Evolutionary conservation across 2,797 vertebrate genomes (phyloP).

Genomic region (Lophius americanus): DNA sequence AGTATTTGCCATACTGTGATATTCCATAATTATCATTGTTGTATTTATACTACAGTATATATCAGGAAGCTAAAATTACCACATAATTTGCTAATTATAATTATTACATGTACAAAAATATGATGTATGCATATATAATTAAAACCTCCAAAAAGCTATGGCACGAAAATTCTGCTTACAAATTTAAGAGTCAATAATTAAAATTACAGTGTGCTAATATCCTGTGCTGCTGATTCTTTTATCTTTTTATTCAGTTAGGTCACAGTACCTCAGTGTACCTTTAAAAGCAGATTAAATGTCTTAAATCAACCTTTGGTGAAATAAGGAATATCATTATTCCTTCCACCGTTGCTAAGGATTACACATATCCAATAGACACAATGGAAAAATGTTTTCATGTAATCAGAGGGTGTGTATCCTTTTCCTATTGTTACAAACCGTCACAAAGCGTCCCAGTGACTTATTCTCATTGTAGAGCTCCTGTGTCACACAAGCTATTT

Average conservation of each 20-base stretch:
- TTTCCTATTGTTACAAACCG: constrained; percentile 9
- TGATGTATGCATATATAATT: background rate
- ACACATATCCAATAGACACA: background rate
- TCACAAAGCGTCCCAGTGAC: constrained; percentile 9
- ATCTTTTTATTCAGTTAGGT: background rate
- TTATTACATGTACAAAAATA: background rate
- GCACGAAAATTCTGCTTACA: background rate
- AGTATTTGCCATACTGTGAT: background rate
- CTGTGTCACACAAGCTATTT: constrained; percentile 46
- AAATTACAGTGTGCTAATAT: no score
- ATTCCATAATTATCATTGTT: no score
- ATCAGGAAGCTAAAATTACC: background rate
- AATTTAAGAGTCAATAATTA: background rate
- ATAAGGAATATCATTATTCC: background rate
- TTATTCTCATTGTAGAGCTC: constrained; percentile 16
- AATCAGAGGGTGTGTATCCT: background rate
- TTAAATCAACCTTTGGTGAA: background rate
- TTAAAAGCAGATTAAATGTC: background rate
- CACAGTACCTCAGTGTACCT: background rate
- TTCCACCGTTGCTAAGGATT: background rate
- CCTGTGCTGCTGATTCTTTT: background rate
- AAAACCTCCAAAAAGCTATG: background rate
- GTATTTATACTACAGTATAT: no score
- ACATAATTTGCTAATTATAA: background rate
- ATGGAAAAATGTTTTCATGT: background rate